phyloP scores from a whole-genome alignment of 2,113 vertebrate species.

The Paratilapia polleni region DNA sequence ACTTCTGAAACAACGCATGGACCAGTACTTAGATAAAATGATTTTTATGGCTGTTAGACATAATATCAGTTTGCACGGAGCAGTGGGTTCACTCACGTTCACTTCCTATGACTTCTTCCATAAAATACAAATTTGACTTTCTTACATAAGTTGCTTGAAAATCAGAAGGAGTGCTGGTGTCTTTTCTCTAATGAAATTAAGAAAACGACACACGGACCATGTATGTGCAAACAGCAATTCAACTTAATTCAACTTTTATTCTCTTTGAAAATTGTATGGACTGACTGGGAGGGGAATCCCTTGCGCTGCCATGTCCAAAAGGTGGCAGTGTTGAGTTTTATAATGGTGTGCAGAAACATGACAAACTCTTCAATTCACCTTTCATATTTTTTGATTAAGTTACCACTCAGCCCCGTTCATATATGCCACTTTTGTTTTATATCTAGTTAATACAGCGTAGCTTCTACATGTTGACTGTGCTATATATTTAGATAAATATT shows the following conservation, averaged over 20 bases:
- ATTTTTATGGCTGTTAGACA: slow-evolving; percentile 83
- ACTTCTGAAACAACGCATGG: slow-evolving; percentile 82
- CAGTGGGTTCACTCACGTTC: slow-evolving; percentile 79
- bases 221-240: neutral
- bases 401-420: neutral
- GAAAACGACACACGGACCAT: neutral
- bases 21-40: slow-evolving; percentile 89
- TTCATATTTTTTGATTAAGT: slow-evolving; percentile 11
- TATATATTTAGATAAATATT: neutral
- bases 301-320: slow-evolving; percentile 81
- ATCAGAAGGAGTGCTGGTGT: neutral
- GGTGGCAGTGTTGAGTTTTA: slow-evolving; percentile 96
- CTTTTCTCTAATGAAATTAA: neutral
- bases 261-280: neutral
- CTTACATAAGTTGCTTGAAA: neutral
- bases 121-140: neutral
- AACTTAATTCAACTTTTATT: neutral
- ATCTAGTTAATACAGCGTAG: neutral
- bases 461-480: neutral
- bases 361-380: slow-evolving; percentile 19
- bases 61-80: slow-evolving; percentile 82
- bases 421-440: neutral
- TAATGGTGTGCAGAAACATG: slow-evolving; percentile 26
- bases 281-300: neutral
- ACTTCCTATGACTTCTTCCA: slow-evolving; percentile 29